Conservation (phyloP, 2,888 invertebrate species). For the Meteorus cinctellus region DNA sequence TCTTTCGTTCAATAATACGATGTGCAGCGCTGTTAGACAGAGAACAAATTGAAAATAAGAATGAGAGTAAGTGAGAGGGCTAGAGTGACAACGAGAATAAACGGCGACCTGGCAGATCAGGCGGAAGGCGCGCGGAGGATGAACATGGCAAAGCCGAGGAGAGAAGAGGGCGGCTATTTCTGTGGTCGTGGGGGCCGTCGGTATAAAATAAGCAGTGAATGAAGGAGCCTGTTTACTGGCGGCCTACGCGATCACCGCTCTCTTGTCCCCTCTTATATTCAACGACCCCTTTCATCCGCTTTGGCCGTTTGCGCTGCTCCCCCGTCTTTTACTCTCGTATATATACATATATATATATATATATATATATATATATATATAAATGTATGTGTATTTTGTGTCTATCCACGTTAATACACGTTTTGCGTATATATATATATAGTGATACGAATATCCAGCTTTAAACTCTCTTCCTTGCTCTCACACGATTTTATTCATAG, state of each 20-base stretch:
- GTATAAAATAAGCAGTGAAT: constrained; percentile 73
- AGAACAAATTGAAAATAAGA: constrained; percentile 25
- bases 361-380: background rate
- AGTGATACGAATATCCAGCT: background rate
- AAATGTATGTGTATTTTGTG: background rate
- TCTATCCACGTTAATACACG: background rate
- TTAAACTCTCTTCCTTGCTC: constrained; percentile 53
- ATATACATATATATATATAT: background rate
- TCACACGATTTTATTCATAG: constrained; percentile 25
- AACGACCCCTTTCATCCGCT: constrained; percentile 11
- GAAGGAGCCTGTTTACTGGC: constrained; percentile 72
- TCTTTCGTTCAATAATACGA: constrained; percentile 5
- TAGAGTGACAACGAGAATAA: constrained; percentile 30
- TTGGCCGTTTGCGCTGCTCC: constrained; percentile 15
- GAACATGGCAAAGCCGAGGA: constrained; percentile 44
- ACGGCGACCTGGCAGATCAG: constrained; percentile 32
- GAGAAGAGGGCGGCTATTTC: constrained; percentile 69
- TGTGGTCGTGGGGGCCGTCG: constrained; percentile 68
- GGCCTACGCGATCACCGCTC: constrained; percentile 67
- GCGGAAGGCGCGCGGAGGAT: constrained; percentile 40
- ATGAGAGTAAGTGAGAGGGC: constrained; percentile 30
- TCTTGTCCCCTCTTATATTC: constrained; percentile 51
- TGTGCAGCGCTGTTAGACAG: background rate
- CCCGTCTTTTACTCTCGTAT: constrained; percentile 15
- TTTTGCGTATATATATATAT: background rate